Percentiles rank a stretch among this genome's conserved stretches.
phyloP scores from a whole-genome alignment of 2,113 vertebrate genomes.

The Tragelaphus buxtoni region DNA sequence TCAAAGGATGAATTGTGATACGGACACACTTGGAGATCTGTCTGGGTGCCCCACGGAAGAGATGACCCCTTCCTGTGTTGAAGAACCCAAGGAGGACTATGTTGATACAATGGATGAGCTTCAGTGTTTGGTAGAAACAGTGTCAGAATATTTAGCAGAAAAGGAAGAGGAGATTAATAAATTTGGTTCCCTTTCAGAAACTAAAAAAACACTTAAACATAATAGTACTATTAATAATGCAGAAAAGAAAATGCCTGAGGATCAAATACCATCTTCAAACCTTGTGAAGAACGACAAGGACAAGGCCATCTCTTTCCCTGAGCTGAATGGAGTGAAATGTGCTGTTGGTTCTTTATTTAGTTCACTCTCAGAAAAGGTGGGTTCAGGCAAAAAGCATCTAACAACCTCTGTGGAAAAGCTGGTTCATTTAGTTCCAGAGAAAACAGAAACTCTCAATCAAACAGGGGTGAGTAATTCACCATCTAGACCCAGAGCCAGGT shows the following conservation, averaged over 20 bases:
- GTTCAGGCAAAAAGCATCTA: constrained; percentile 84
- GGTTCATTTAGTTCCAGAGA: constrained; percentile 73
- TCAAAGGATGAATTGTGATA: constrained; percentile 71
- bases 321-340: constrained; percentile 86
- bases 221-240: constrained; percentile 55
- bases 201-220: constrained; percentile 69
- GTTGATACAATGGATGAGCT: constrained; percentile 91
- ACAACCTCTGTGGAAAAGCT: constrained; percentile 81
- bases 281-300: constrained; percentile 63
- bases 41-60: constrained; percentile 63
- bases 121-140: constrained; percentile 91
- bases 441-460: constrained; percentile 67
- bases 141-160: constrained; percentile 94
- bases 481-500: constrained; percentile 76
- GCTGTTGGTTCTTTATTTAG: constrained; percentile 87
- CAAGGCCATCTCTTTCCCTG: constrained; percentile 73
- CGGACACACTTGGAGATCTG: constrained; percentile 64
- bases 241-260: constrained; percentile 65
- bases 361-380: constrained; percentile 89
- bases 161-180: constrained; percentile 96
- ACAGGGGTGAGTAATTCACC: constrained; percentile 80
- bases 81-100: constrained; percentile 84
- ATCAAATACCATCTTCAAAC: constrained; percentile 49
- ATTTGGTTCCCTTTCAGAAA: constrained; percentile 84
- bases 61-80: constrained; percentile 75